Evolutionary conservation across 1,140 invertebrate genomes (phyloP), one percentile per base, ranked within the genome.

Genomic region (Heliconius eleuchia): DNA sequence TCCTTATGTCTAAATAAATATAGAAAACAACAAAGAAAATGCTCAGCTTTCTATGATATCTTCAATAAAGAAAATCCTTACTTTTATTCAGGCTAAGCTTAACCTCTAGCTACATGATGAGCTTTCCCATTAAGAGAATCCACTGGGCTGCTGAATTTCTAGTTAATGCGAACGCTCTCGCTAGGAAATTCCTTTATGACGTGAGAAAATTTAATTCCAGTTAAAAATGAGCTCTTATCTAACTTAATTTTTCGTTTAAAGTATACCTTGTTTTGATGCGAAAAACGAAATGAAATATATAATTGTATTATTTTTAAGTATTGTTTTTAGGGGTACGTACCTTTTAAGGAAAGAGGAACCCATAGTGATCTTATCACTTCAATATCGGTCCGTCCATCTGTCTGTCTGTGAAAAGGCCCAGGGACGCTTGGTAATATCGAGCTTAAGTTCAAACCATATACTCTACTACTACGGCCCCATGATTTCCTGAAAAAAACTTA

Each of bases 131-230:
- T 72, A 37, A 72, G 34, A 16, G 71, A 72, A 72, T 72, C 71
- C 71, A 37, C 71, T 37, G 18, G 18, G 5, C 71, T 37, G 37
- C 71, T 72, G 71, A 72, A 72, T 39, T 72, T n/a, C n/a, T 23
- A 72, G 30, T 42, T 72, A 72, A 72, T 39, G 71, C 19, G 37
- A 37, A 72, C 30, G 9, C 7, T 72, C 34, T 42, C 37, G 19
- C 71, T 18, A 42, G 37, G 30, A 72, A 72, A 19, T 16, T 72
- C 34, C 71, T 37, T 72, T 72, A 72, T 72, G 34, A 42, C 30
- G 71, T 72, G 71, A 37, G 71, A 72, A 72, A 72, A 72, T 72
- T 72, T 39, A 39, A 72, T 72, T 72, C 16, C 71, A 42, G 30
- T 23, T 37, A 72, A 72, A 37, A 39, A 72, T 37, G 37, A 34